Percentiles rank a stretch among this genome's conserved stretches.
Evolutionary conservation across 2,797 vertebrate genomes (phyloP).

Genomic region (Heterohyrax brucei): DNA sequence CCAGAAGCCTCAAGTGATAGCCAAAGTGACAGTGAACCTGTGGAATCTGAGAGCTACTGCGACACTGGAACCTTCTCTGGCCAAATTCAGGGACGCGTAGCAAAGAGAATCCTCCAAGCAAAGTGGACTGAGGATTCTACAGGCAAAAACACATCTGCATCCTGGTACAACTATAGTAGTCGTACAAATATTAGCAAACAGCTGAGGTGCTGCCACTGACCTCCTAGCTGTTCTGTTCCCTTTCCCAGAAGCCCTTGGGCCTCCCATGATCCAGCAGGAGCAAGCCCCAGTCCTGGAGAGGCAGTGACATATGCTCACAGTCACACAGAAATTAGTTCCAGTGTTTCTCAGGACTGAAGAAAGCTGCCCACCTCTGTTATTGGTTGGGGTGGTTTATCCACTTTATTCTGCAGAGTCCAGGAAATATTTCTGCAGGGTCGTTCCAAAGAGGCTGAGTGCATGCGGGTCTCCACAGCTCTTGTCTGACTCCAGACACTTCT

Average conservation of each 20-base stretch:
- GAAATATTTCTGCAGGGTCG: background rate
- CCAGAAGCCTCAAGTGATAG: too few relatives aligned
- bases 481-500: background rate
- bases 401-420: background rate
- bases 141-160: rapidly evolving
- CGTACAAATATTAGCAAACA: background rate
- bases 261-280: background rate
- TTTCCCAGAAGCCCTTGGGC: background rate
- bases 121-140: background rate
- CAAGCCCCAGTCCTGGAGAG: background rate
- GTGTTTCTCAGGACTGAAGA: background rate
- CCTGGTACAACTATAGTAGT: background rate
- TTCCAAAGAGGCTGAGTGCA: background rate
- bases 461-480: rapidly evolving
- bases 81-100: background rate
- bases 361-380: background rate
- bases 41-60: background rate
- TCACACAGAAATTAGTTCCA: rapidly evolving
- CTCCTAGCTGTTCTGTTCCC: background rate
- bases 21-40: background rate
- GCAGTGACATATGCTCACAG: rapidly evolving
- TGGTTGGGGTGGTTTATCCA: background rate
- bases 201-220: rapidly evolving
- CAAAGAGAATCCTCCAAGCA: background rate
- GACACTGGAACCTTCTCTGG: background rate